Base-by-base conservation (phyloP, 2,797 vertebrate genomes). In the Etheostoma nigrum region DNA sequence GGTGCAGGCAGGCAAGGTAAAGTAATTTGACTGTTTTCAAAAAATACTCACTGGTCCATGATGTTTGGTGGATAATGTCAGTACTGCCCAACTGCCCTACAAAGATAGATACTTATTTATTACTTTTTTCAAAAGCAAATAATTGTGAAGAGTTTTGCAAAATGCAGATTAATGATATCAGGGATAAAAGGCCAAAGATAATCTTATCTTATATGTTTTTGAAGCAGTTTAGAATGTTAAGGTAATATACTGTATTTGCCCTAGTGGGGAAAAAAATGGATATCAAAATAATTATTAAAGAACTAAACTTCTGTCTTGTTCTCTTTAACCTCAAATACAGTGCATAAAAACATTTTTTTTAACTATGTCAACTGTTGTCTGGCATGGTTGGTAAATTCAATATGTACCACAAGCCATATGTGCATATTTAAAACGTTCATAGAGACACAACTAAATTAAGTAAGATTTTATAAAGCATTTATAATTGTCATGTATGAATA, bases 11-110 rank as follows among this genome's bases (percentile, higher is more conserved):
- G 65, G 51, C 12, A 58, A 81, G 72, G 23, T 18, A 62, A 15
- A 25, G 36, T 44, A 14, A 76, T 11, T 51, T 0, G 71, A 72
- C 5, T 19, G 14, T 75, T 67, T 63, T 60, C 1, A 65, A 47
- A 19, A 61, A 45, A 51, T 84, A 95, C 95, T 95, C 69, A 96
- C 95, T 87, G 91, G 67, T 96, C 95, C 95, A 96, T 96, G 82
- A n/a, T 91, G 79, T 27, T 58, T 63, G 67, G 25, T 72, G 55
- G 65, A 69, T 67, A 52, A 33, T 67, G 19, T 82, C 77, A 82
- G 47, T 36, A 2, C 23, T 18, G 49, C 45, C 44, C 53, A 27
- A 82, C 89, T 27, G 27, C 27, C 27, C 91, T 93, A 64, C 2
- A 88, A 59, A 73, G 33, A 76, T 27, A 55, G 2, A 23, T 14